Evolutionary conservation across 2,113 vertebrate genomes (phyloP), one percentile per base, ranked within the genome.

Genomic region (Neoarius graeffei): DNA sequence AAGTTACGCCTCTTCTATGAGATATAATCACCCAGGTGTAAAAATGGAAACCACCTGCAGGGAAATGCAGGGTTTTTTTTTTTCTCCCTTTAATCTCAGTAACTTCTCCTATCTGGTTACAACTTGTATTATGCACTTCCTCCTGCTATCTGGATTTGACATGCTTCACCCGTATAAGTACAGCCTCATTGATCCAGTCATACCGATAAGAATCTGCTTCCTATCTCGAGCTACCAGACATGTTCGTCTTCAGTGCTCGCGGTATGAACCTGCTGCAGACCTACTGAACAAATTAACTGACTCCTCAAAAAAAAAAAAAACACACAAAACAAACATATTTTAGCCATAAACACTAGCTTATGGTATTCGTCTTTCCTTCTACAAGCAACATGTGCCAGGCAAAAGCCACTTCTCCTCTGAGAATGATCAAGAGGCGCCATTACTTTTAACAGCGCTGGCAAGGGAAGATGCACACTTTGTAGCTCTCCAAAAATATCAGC

Each of bases 61-160:
- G 14, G 30, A 83, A 81, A 13, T 35, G 66, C 23, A 79, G 67
- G 69, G 4, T 25, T 60, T n/a, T 23, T 27, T 81, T 62, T 30
- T 52, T 59, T 4, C 76, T 73, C 17, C 7, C 59, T 23, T 74
- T 50, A 7, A 48, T 60, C 48, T 56, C 81, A 14, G 52, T 73
- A 42, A 52, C 73, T 85, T 86, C 59, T 67, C 85, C 25, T 62
- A 60, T 83, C 67, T 87, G 81, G 76, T 87, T 76, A 76, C 25
- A 60, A 74, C 86, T 30, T 81, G 10, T 87, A 57, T 62, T 82
- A 48, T 62, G 19, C 48, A 30, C 27, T 66, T 27, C 81, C n/a
- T 54, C 30, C 71, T 11, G 50, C 15, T 77, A 67, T 71, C 83
- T 71, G 48, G 69, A 67, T 67, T 88, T 85, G 74, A 73, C 66